A percentile compares a stretch with the other conserved stretches of the same genome.
phyloP scores from a whole-genome alignment of 2,888 invertebrate genomes.

The Esperia sulphurella region DNA sequence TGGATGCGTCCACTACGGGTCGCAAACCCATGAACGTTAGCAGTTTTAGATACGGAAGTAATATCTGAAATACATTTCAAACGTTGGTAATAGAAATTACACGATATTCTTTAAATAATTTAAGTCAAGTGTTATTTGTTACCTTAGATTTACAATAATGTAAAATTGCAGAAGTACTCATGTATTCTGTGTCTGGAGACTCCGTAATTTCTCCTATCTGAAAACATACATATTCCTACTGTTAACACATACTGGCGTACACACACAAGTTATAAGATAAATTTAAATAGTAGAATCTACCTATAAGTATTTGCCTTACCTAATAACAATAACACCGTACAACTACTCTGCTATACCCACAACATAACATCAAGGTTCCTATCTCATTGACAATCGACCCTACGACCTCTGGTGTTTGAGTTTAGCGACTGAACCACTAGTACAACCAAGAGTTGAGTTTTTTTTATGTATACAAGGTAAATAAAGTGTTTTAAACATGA shows the following conservation, averaged over 20 bases:
- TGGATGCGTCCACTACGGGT: constrained; percentile 82
- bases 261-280: too few species aligned
- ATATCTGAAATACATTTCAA: constrained; percentile 71
- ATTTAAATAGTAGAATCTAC: too few species aligned
- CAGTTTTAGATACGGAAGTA: constrained; percentile 86
- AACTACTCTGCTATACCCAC: too few species aligned
- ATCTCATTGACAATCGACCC: too few species aligned
- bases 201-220: constrained; percentile 86
- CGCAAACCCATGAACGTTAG: constrained; percentile 87
- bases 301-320: neutral
- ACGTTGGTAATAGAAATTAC: neutral
- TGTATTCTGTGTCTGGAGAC: constrained; percentile 81
- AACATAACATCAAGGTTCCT: too few species aligned
- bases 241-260: too few species aligned
- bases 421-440: too few species aligned
- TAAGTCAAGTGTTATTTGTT: constrained; percentile 14
- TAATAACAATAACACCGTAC: neutral
- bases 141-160: constrained; percentile 90
- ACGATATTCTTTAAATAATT: too few species aligned
- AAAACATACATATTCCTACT: constrained; percentile 14
- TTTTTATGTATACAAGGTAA: too few species aligned
- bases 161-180: constrained; percentile 88
- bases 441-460: too few species aligned
- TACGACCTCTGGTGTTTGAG: too few species aligned
- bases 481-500: too few species aligned